Percentiles rank a stretch among this genome's conserved stretches.
Evolutionary conservation across 2,888 invertebrate genomes (phyloP).

Genomic region (Ctena decussata): DNA sequence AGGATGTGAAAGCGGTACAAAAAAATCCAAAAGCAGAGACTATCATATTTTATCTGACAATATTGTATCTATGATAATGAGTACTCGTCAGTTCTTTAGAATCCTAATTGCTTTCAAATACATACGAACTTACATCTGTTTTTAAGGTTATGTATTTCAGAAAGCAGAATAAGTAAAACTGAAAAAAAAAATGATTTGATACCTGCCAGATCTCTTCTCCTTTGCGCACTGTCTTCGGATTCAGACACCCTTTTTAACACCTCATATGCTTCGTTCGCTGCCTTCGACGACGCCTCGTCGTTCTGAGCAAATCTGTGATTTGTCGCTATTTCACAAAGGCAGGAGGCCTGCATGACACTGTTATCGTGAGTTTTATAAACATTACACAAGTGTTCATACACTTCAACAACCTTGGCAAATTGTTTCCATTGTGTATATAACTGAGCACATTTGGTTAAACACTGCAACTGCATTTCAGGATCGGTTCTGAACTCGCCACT

Average conservation of each 20-base stretch:
- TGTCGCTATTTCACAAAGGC: conserved; percentile 63
- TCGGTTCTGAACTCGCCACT: conserved; percentile 73
- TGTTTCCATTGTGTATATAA: conserved; percentile 35
- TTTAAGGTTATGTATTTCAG: no score
- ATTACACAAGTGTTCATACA: conserved; percentile 53
- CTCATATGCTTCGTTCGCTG: conserved; percentile 48
- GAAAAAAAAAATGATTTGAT: no score
- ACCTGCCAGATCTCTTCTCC: conserved; percentile 5
- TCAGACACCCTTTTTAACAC: background rate
- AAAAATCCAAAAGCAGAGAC: no score
- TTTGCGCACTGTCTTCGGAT: background rate
- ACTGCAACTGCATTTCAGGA: conserved; percentile 71
- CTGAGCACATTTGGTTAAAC: conserved; percentile 59
- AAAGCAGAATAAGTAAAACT: no score
- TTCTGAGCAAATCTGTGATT: conserved; percentile 31
- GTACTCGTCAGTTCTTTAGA: no score
- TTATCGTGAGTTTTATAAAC: conserved; percentile 56
- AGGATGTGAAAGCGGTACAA: no score
- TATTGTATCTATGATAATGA: no score
- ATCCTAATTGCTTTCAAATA: no score
- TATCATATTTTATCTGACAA: no score
- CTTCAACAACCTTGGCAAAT: conserved; percentile 27
- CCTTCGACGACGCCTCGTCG: conserved; percentile 28
- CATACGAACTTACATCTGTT: no score
- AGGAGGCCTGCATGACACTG: conserved; percentile 57